phyloP scores from a whole-genome alignment of 2,888 invertebrate species.

The Ichneumoninae sp. region DNA sequence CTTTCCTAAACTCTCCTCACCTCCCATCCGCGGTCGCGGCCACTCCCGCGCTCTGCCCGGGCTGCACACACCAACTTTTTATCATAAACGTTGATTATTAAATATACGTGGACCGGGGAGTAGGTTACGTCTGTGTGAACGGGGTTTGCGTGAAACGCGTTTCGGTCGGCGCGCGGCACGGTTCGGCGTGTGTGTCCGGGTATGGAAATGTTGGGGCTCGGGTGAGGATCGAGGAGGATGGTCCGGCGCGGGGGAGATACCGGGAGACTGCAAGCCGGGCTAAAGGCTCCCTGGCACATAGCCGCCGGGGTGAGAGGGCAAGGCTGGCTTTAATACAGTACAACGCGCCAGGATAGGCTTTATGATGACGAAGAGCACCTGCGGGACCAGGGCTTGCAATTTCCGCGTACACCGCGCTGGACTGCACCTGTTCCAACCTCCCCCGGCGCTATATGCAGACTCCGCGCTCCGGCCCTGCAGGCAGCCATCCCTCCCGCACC shows the following conservation, averaged over 20 bases:
- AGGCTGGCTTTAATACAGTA: constrained; percentile 82
- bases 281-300: constrained; percentile 50
- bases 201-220: constrained; percentile 57
- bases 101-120: constrained; percentile 68
- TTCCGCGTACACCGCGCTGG: constrained; percentile 78
- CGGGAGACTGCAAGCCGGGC: constrained; percentile 54
- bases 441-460: constrained; percentile 58
- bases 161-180: background rate
- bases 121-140: constrained; percentile 60
- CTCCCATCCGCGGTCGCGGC: background rate
- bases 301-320: constrained; percentile 65
- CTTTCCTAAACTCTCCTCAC: constrained; percentile 11
- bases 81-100: constrained; percentile 83
- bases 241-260: constrained; percentile 61
- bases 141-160: constrained; percentile 53
- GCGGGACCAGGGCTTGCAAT: constrained; percentile 83
- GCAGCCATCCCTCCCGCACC: constrained; percentile 12
- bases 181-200: constrained; percentile 33
- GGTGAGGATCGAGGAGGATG: constrained; percentile 52
- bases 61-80: constrained; percentile 77
- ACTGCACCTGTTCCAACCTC: constrained; percentile 79
- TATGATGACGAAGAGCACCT: constrained; percentile 84
- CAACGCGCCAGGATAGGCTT: constrained; percentile 82
- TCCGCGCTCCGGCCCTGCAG: constrained; percentile 40
- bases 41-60: background rate